Percentiles rank a stretch among this genome's conserved stretches.
Conservation (phyloP, 1,140 invertebrate species). For the Eumaeus atala region DNA sequence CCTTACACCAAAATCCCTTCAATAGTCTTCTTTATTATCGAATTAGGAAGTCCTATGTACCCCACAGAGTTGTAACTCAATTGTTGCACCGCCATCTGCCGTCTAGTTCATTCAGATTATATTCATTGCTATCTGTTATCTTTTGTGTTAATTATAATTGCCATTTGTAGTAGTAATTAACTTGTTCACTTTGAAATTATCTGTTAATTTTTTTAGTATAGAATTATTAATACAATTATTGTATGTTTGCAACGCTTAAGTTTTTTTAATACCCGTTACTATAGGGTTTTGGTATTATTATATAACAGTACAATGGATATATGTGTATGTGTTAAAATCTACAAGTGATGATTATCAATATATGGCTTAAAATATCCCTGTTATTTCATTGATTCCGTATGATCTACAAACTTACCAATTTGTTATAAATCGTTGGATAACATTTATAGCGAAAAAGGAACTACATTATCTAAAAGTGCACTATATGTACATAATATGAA, state of each 20-base stretch:
- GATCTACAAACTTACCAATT: conserved; percentile 11
- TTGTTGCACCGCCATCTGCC: too few species aligned
- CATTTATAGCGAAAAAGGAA: conserved; percentile 8
- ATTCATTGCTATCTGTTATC: not conserved
- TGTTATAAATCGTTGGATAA: not conserved
- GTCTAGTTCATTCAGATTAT: not conserved
- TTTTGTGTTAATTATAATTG: conserved; percentile 6
- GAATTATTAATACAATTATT: conserved; percentile 45
- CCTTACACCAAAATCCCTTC: too few species aligned
- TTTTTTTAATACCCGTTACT: conserved; percentile 43
- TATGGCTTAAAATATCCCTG: conserved; percentile 51
- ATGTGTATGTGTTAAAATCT: conserved; percentile 56
- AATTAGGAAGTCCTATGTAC: too few species aligned
- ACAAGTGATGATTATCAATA: conserved; percentile 59
- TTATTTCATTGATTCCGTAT: conserved; percentile 30
- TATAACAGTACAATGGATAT: conserved; percentile 36
- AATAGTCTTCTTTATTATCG: too few species aligned
- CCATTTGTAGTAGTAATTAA: conserved; percentile 8
- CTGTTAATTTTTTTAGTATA: conserved; percentile 54
- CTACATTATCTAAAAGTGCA: conserved; percentile 2
- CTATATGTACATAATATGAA: conserved; percentile 8
- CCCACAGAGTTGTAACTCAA: too few species aligned
- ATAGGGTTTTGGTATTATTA: conserved; percentile 45
- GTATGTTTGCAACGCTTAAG: conserved; percentile 32
- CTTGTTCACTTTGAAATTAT: conserved; percentile 46